phyloP scores from a whole-genome alignment of 2,113 vertebrate genomes.

The Mustela lutreola region DNA sequence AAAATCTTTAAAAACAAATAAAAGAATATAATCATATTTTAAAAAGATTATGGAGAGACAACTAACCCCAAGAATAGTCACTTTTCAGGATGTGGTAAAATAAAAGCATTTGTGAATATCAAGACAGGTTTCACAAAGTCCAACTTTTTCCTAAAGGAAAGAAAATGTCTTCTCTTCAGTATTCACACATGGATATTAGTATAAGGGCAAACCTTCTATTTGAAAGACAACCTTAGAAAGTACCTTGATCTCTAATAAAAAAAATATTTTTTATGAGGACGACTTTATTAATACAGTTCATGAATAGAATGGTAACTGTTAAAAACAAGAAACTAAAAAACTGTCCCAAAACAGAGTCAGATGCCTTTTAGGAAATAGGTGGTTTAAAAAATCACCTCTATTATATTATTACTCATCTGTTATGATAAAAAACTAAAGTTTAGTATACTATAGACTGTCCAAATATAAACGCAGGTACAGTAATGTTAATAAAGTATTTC shows the following conservation, averaged over 20 bases:
- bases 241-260: background rate
- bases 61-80: background rate
- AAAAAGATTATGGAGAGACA: background rate
- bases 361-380: background rate
- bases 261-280: background rate
- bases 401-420: background rate
- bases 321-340: slow-evolving; percentile 45
- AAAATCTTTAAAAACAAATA: background rate
- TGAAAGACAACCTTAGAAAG: background rate
- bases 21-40: background rate
- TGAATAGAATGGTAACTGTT: background rate
- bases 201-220: background rate
- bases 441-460: background rate
- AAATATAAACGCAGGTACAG: slow-evolving; percentile 16
- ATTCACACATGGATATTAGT: background rate
- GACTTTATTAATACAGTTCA: background rate
- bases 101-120: background rate
- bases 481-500: background rate
- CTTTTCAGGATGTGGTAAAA: background rate
- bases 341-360: background rate
- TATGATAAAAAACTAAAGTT: background rate
- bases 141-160: slow-evolving; percentile 6
- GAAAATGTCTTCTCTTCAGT: background rate
- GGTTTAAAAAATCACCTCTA: background rate
- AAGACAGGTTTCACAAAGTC: background rate